These are phyloP conservation scores for Acrossocheilus wenchowensis DNA, from an alignment of 2,797 vertebrate genomes.

Conservation along the genomic window DNA sequence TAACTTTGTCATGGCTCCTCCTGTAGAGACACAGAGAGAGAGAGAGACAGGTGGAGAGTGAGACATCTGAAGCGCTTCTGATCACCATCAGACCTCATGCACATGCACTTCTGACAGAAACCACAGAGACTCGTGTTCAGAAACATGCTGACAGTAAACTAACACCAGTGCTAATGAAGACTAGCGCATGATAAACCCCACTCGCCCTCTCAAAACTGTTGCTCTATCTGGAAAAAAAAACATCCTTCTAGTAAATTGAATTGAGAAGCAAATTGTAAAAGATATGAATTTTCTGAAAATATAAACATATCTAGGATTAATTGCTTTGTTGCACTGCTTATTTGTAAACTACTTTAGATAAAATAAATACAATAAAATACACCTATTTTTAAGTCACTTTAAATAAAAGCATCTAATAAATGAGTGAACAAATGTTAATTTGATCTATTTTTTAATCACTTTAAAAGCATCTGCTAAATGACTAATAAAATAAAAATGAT, in stretches of 20 bases:
- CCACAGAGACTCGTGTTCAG: background rate
- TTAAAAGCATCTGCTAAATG: background rate
- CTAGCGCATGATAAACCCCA: too few species aligned
- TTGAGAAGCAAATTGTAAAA: too few species aligned
- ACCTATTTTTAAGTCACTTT: background rate
- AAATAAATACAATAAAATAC: background rate
- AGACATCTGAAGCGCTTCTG: conserved; percentile 11
- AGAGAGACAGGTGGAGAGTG: conserved; percentile 9
- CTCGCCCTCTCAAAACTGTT: too few species aligned
- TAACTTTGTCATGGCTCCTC: conserved; percentile 55
- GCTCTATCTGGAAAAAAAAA: too few species aligned
- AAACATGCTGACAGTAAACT: background rate
- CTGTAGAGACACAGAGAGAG: conserved; percentile 4
- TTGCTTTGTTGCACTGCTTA: background rate
- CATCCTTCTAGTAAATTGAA: too few species aligned
- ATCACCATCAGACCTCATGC: background rate
- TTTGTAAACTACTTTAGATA: background rate
- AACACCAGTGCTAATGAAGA: background rate
- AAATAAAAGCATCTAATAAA: background rate
- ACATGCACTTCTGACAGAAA: conserved; percentile 11
- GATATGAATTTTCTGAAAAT: background rate
- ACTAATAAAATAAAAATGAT: background rate
- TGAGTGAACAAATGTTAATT: too few species aligned
- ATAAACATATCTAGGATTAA: background rate
- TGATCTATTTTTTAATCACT: too few species aligned